These are phyloP conservation scores for Rhimphoctona megacephalus DNA, from an alignment of 2,888 invertebrate species.

Conservation along the genomic window DNA sequence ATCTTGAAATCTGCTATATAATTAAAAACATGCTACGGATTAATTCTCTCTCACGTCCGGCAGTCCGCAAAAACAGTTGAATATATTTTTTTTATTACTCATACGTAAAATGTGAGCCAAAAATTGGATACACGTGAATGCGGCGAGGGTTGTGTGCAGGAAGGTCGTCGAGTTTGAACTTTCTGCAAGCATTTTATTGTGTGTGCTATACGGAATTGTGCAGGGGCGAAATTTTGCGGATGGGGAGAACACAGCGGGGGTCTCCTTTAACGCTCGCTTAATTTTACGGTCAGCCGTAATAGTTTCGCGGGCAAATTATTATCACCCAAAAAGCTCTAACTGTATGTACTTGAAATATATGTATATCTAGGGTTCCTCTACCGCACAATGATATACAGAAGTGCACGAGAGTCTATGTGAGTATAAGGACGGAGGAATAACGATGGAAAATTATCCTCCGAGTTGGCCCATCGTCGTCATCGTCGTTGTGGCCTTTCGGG, in stretches of 20 bases:
- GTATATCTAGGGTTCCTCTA: background rate
- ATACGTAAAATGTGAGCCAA: background rate
- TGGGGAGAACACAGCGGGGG: conserved; percentile 33
- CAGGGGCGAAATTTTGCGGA: conserved; percentile 50
- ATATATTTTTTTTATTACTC: background rate
- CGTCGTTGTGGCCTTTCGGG: conserved; percentile 56
- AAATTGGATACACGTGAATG: conserved; percentile 5
- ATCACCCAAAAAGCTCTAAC: conserved; percentile 74
- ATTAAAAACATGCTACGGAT: too few relatives aligned
- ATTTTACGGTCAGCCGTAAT: conserved; percentile 81
- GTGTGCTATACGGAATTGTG: background rate
- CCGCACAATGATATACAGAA: conserved; percentile 10
- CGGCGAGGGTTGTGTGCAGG: background rate
- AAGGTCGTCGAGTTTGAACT: background rate
- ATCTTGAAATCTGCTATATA: too few relatives aligned
- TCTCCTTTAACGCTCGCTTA: conserved; percentile 74
- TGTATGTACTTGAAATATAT: background rate
- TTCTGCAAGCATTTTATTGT: conserved; percentile 22
- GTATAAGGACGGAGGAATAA: conserved; percentile 50
- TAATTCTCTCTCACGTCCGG: background rate
- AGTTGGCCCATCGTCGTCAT: conserved; percentile 41
- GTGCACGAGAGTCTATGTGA: conserved; percentile 5
- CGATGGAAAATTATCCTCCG: conserved; percentile 75
- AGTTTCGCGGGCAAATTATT: conserved; percentile 80
- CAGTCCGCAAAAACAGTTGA: background rate